Percentiles rank a stretch among this genome's conserved stretches.
Evolutionary conservation across 2,113 vertebrate genomes (phyloP).

Genomic region (Oostethus manadensis): DNA sequence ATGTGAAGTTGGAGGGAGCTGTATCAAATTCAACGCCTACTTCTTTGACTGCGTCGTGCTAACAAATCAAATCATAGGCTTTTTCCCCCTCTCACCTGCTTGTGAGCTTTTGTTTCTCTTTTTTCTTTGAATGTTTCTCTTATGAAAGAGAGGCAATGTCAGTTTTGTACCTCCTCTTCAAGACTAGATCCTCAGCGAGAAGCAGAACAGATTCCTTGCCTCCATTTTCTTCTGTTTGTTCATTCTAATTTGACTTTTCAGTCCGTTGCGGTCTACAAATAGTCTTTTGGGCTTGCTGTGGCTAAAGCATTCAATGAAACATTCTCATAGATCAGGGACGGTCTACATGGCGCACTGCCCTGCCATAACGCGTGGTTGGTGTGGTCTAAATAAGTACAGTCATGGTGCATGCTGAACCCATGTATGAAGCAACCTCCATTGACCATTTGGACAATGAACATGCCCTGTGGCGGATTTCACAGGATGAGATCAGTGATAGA

Average conservation of each 20-base stretch:
- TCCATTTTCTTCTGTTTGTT: constrained; percentile 44
- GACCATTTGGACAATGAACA: constrained; percentile 36
- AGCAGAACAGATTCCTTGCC: constrained; percentile 27
- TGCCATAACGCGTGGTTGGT: constrained; percentile 17
- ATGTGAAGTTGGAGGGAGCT: constrained; percentile 31
- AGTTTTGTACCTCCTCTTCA: constrained; percentile 35
- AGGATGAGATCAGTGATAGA: constrained; percentile 34
- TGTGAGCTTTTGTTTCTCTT: constrained; percentile 9
- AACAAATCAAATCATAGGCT: constrained; percentile 30
- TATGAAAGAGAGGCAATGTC: constrained; percentile 21
- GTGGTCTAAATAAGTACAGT: constrained; percentile 43
- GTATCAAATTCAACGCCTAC: constrained; percentile 29
- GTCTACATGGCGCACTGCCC: constrained; percentile 40
- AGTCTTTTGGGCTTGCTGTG: constrained; percentile 47
- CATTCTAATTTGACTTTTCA: constrained; percentile 68
- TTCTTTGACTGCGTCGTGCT: constrained; percentile 27
- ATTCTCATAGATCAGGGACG: constrained; percentile 49
- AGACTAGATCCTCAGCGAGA: constrained; percentile 45
- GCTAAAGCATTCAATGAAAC: constrained; percentile 61
- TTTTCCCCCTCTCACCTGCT: background rate
- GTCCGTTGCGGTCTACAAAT: constrained; percentile 60
- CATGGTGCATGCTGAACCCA: constrained; percentile 17
- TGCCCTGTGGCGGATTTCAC: constrained; percentile 32
- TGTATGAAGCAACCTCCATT: constrained; percentile 39
- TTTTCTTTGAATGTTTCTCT: constrained; percentile 11